Percentiles rank a stretch among this genome's conserved stretches.
These are phyloP conservation scores for Tholera decimalis DNA, from an alignment of 2,888 invertebrate species.

Conservation along the genomic window DNA sequence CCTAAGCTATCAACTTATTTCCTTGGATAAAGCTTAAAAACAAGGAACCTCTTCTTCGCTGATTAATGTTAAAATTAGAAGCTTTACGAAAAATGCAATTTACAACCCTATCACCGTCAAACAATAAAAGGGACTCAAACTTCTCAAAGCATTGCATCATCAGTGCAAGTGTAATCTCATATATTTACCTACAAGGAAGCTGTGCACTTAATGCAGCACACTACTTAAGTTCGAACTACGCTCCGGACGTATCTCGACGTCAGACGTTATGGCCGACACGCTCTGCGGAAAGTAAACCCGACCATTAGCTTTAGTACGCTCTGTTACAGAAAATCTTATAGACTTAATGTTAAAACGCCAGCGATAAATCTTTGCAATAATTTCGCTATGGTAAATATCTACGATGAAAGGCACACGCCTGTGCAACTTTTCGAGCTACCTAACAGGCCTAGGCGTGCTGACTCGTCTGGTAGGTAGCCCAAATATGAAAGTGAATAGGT, in stretches of 20 bases:
- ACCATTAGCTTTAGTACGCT: constrained; percentile 55
- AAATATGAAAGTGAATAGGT: too few relatives aligned
- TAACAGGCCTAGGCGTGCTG: too few relatives aligned
- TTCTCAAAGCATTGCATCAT: constrained; percentile 20
- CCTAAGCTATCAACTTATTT: too few relatives aligned
- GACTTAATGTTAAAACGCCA: constrained; percentile 22
- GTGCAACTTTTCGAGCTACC: too few relatives aligned
- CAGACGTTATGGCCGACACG: constrained; percentile 43
- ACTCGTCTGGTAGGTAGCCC: too few relatives aligned
- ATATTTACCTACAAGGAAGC: constrained; percentile 44
- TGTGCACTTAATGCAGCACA: constrained; percentile 60
- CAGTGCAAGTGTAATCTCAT: constrained; percentile 28
- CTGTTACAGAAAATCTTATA: constrained; percentile 34
- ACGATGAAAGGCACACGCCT: too few relatives aligned
- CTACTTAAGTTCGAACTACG: constrained; percentile 55
- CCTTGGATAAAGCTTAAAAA: too few relatives aligned
- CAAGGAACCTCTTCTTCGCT: too few relatives aligned
- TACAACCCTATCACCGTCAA: neutral
- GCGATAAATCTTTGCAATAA: too few relatives aligned
- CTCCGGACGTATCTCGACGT: constrained; percentile 46
- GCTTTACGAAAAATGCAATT: neutral
- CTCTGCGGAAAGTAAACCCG: constrained; percentile 53
- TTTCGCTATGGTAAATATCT: too few relatives aligned
- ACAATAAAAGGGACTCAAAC: constrained; percentile 37
- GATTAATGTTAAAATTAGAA: too few relatives aligned